These are phyloP conservation scores for Brachirus orientalis DNA, from an alignment of 2,113 vertebrate species.

Conservation along the genomic window DNA sequence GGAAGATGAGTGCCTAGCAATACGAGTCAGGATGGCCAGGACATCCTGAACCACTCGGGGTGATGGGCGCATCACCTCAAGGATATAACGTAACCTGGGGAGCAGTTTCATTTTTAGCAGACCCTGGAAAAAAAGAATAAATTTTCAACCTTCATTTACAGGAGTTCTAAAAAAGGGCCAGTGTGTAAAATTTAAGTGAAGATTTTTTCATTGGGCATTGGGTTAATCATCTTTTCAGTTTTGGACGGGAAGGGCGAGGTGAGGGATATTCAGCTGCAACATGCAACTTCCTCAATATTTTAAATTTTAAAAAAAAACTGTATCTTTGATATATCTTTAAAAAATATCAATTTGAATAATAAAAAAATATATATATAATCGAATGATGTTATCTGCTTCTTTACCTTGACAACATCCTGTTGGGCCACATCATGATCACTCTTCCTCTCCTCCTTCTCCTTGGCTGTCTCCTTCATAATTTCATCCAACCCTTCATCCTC, in stretches of 20 bases:
- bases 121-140: constrained; percentile 78
- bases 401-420: constrained; percentile 91
- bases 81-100: constrained; percentile 90
- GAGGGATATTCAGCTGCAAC: too few relatives aligned
- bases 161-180: too few relatives aligned
- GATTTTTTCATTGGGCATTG: too few relatives aligned
- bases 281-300: too few relatives aligned
- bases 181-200: background rate
- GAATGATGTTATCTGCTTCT: background rate
- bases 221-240: too few relatives aligned
- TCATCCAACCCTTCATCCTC: constrained; percentile 82
- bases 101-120: constrained; percentile 92
- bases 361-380: background rate
- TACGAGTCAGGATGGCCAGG: constrained; percentile 87
- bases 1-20: constrained; percentile 89
- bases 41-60: constrained; percentile 87
- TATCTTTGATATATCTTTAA: too few relatives aligned
- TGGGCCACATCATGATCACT: constrained; percentile 88
- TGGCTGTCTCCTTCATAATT: constrained; percentile 60
- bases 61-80: constrained; percentile 90
- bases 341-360: background rate
- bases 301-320: too few relatives aligned
- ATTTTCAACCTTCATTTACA: background rate
- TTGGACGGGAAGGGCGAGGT: too few relatives aligned
- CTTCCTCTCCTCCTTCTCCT: constrained; percentile 87